Base-by-base conservation (phyloP, 2,797 vertebrate species). In the Peromyscus eremicus region DNA sequence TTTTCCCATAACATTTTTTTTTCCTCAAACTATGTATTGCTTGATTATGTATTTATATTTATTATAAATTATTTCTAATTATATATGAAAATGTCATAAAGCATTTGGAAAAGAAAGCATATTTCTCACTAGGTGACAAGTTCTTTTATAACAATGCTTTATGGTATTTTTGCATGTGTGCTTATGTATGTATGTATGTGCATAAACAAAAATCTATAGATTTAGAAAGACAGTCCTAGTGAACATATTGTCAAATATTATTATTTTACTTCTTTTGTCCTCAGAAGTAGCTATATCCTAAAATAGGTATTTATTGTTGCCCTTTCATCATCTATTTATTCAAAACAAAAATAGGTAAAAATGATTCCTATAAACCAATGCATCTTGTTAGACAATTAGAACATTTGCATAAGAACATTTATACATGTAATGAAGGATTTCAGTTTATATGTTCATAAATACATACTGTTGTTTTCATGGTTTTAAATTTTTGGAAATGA, bases 371-470 rank as follows among this genome's bases (percentile, higher is more conserved):
- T 55, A 37, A 89, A 25, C 2, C 21, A 84, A 2, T n/a, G 4
- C 0, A 21, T 84, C 27, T 9, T 88, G 13, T 92, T 91, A 46
- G 57, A 5, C 13, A 66, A 27, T 66, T 0, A 32, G 43, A 76
- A 62, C 19, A 62, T 62, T 62, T 62, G 8, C 23, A 86, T 10
- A 10, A 93, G 5, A 91, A 5, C 40, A 66, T 89, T 14, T 80
- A 16, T 19, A 76, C 43, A 89, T 68, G 62, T 94, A 88, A 62
- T 80, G 71, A 84, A 46, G 43, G 16, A 27, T 13, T 57, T 5
- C 57, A 60, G 60, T 88, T 25, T 91, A 37, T 73, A 4, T 83
- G 29, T 37, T 75, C 6, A 76, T 68, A 89, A 81, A 89, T 62
- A 62, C 6, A 84, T n/a, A 21, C 2, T 49, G 37, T 60, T 84